Base-by-base conservation (phyloP, 1,140 invertebrate genomes). In the Hermetia illucens region DNA sequence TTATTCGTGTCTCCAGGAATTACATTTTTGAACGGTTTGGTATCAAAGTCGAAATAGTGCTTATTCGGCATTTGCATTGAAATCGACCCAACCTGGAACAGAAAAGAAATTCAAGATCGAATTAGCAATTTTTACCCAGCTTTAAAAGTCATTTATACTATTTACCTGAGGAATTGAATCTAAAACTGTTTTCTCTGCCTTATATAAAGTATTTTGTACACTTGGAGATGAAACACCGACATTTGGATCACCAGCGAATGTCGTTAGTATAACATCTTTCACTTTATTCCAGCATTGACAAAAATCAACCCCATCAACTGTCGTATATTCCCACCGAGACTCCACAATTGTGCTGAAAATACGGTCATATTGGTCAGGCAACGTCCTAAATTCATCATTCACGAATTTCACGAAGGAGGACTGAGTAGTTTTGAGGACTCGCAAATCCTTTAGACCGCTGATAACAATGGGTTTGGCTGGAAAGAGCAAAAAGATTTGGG, bases 21-120 rank as follows among this genome's bases (percentile, higher is more conserved):
- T 10, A 79, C 49, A 15, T 68, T 67, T 3, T 68, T 61, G 55
- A 83, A 83, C 44, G 76, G 77, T 16, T 71, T 72, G 24, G 82
- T 66, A 52, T 85, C 79, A 13, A 82, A 66, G 37, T 72, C 71
- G 43, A 77, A 72, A 50, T 83, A 83, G 55, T 85, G 82, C 47
- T 79, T 82, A 51, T 84, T 85, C 0, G 82, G 81, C 72, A 84
- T 76, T 37, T 66, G 65, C 69, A 83, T 82, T 39, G 74, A 72
- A 20, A 84, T 77, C 44, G 70, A 69, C 1, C 61, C 55, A 25
- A 82, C 71, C 69, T 79, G 62, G 41, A 41, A 34, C 39, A 29
- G 35, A 18, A 38, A 31, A 38, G 31, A 34, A 36, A 32, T 31
- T 5, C 18, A 30, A 36, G 13, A 30, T 38, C 19, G 38, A 44